These are phyloP conservation scores for Tigriopus californicus DNA, from an alignment of 2,888 invertebrate species.

Conservation along the genomic window DNA sequence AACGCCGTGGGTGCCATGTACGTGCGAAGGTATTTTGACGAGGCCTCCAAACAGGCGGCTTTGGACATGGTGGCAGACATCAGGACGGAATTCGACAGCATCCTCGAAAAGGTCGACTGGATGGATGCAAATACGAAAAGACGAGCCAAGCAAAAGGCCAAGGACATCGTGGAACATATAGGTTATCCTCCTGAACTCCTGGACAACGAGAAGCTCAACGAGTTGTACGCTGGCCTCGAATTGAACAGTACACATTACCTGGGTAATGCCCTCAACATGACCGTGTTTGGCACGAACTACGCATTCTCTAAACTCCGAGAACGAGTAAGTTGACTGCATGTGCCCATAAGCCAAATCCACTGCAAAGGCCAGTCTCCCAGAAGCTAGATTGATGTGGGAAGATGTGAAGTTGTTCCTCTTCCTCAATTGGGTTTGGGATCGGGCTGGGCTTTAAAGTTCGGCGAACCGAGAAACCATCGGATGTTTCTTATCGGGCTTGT, in stretches of 20 bases:
- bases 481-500: too few relatives aligned
- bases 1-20: conserved; percentile 52
- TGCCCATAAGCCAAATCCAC: background rate
- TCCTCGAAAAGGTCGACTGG: conserved; percentile 60
- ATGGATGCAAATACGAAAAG: conserved; percentile 65
- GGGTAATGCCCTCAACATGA: conserved; percentile 53
- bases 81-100: conserved; percentile 56
- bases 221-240: conserved; percentile 54
- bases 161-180: conserved; percentile 67
- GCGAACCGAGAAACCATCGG: too few relatives aligned
- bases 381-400: background rate
- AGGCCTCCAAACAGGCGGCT: conserved; percentile 60
- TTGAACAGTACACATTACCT: conserved; percentile 49
- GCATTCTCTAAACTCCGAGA: conserved; percentile 54
- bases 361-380: background rate
- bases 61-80: conserved; percentile 73
- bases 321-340: conserved; percentile 27
- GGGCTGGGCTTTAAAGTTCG: background rate
- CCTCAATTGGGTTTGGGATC: background rate
- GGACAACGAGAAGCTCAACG: conserved; percentile 54
- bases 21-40: conserved; percentile 67
- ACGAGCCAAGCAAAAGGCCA: conserved; percentile 57
- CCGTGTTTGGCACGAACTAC: conserved; percentile 58
- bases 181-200: conserved; percentile 75
- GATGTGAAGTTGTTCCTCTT: background rate